Evolutionary conservation across 1,140 invertebrate genomes (phyloP), one percentile per base, ranked within the genome.

Genomic region (Aleiodes sp.): DNA sequence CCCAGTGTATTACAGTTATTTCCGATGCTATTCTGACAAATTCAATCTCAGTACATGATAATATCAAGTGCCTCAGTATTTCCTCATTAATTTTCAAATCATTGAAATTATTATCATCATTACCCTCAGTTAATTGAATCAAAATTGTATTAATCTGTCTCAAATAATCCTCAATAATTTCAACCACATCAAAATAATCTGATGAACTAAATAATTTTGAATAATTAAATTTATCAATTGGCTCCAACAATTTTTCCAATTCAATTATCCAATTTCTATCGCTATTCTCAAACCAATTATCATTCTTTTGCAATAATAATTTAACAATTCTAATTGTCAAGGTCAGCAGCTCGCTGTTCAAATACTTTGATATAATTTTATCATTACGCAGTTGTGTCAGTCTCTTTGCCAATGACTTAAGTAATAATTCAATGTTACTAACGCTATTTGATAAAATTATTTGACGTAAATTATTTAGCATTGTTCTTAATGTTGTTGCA

Each of bases 41-140:
- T 24, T 84, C 82, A 0, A 31, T n/a, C 4, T 73, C 71, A 0
- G 62, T 76, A 2, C 67, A 73, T 26, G 66, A 70, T 16, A 80
- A 16, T 4, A 84, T 76, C n/a, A 80, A 56, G 41, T 84, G 77
- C 10, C 82, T 28, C 16, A 82, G 78, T 33, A 79, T 76, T 12
- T 79, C 74, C 0, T 69, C 41, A 0, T 73, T 26, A 10, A 76
- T 68, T 28, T 31, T 69, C 4, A 75, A 74, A 24, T 74, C 4
- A 21, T 60, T 35, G 4, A 35, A 9, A 61, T 31, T 21, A n/a
- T 64, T 24, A 35, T 7, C 2, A 6, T 43, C 52, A 0, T 70
- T 24, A 4, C 67, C 4, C 31, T 72, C 2, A 14, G 33, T 12
- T 60, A 59, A 28, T n/a, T 46, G 0, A 57, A 21, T 46, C 41